phyloP scores from a whole-genome alignment of 2,797 vertebrate genomes.

The Centropyge bicolor region DNA sequence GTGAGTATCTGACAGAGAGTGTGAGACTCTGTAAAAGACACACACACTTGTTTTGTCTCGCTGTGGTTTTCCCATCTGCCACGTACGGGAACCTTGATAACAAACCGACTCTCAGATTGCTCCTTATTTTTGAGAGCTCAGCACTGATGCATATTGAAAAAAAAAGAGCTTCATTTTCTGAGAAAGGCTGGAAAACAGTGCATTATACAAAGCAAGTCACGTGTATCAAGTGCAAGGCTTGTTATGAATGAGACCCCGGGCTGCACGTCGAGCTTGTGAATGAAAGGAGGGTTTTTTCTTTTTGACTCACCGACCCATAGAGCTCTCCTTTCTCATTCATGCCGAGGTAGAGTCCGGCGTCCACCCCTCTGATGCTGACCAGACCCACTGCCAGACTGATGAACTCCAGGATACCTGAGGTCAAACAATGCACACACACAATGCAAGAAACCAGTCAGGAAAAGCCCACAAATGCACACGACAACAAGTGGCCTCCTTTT shows the following conservation, averaged over 20 bases:
- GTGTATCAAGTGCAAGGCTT: conserved; percentile 14
- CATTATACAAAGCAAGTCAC: conserved; percentile 15
- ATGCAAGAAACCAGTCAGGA: conserved; percentile 55
- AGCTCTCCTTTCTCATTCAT: conserved; percentile 99
- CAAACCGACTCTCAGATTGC: conserved; percentile 20
- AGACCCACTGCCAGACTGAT: conserved; percentile 99
- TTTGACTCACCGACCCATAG: conserved; percentile 97
- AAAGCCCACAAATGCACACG: conserved; percentile 46
- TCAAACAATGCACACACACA: conserved; percentile 55
- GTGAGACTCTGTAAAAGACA: conserved; percentile 36
- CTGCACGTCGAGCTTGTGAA: conserved; percentile 24
- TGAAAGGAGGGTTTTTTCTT: conserved; percentile 14
- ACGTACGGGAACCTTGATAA: conserved; percentile 60
- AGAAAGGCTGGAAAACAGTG: background rate
- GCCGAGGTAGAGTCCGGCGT: conserved; percentile 97
- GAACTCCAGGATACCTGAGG: conserved; percentile 97
- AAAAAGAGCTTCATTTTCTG: background rate
- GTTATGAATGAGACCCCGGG: conserved; percentile 44
- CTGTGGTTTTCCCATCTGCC: conserved; percentile 59
- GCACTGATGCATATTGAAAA: background rate
- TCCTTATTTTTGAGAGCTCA: conserved; percentile 25
- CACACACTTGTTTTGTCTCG: conserved; percentile 73
- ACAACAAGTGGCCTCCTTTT: conserved; percentile 24
- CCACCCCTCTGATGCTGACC: conserved; percentile 98
- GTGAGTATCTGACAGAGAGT: conserved; percentile 1